phyloP scores from a whole-genome alignment of 2,888 invertebrate species.

The Corythucha ciliata region DNA sequence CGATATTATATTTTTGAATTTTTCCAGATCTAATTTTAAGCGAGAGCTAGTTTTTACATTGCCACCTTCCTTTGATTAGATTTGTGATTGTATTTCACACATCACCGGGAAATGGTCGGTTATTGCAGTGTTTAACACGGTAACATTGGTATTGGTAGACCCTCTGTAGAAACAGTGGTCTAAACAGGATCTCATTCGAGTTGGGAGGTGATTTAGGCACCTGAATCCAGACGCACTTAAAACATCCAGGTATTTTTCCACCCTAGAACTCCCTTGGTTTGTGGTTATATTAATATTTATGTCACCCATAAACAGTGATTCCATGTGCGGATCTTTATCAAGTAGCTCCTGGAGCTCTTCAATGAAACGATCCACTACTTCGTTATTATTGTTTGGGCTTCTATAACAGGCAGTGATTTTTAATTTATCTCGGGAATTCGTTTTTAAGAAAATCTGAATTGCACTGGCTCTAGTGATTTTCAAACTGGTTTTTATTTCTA shows the following conservation, averaged over 20 bases:
- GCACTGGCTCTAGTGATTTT: too few species aligned
- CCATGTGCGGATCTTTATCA: neutral
- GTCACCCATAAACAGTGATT: neutral
- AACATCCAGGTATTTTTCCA: conserved; percentile 2
- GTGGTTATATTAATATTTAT: conserved; percentile 4
- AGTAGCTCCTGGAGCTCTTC: neutral
- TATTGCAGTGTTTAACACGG: neutral
- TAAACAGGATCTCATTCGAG: conserved; percentile 3
- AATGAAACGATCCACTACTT: neutral
- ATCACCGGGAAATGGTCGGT: neutral
- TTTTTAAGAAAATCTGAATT: too few species aligned
- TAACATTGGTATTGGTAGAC: neutral
- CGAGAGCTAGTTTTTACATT: too few species aligned
- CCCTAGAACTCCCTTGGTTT: neutral
- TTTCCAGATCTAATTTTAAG: conserved; percentile 3
- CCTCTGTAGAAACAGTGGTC: conserved; percentile 9
- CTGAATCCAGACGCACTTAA: neutral
- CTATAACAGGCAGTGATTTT: conserved; percentile 9
- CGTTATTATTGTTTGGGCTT: neutral
- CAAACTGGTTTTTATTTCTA: too few species aligned
- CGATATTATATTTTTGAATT: neutral
- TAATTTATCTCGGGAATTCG: too few species aligned
- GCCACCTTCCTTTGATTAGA: neutral
- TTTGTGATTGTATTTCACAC: neutral
- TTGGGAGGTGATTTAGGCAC: conserved; percentile 7